Conservation (phyloP, 1,140 invertebrate species). For the Ctenoplectra terminalis region DNA sequence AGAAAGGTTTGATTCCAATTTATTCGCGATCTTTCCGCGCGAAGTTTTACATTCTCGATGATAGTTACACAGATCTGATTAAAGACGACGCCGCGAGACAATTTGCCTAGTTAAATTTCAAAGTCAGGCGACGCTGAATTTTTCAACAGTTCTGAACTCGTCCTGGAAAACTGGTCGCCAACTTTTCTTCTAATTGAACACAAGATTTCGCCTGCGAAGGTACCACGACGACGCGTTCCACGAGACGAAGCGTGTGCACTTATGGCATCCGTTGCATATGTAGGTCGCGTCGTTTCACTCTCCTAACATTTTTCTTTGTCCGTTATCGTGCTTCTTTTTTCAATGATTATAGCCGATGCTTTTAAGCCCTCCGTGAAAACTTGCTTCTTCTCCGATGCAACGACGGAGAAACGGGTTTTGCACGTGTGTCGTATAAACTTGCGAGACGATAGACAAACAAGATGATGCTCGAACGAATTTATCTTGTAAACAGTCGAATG, state of each 20-base stretch:
- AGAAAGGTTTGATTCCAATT: too few relatives aligned
- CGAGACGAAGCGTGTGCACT: too few relatives aligned
- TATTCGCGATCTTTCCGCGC: not conserved
- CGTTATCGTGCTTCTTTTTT: not conserved
- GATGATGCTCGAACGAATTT: not conserved
- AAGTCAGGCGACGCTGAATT: not conserved
- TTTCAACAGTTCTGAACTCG: not conserved
- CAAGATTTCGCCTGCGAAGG: not conserved
- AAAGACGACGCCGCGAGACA: not conserved
- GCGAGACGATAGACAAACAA: too few relatives aligned
- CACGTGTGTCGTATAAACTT: too few relatives aligned
- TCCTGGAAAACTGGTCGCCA: not conserved
- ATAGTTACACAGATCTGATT: not conserved
- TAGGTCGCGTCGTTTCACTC: conserved; percentile 16
- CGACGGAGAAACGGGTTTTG: not conserved
- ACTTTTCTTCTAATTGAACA: not conserved
- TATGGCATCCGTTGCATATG: not conserved
- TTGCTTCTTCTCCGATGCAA: not conserved
- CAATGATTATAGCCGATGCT: not conserved
- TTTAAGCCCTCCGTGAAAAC: not conserved
- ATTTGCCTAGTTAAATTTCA: not conserved
- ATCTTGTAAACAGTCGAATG: not conserved
- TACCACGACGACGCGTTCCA: not conserved
- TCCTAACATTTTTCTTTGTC: not conserved
- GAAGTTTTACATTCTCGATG: not conserved